Evolutionary conservation across 2,797 vertebrate species (phyloP).

Genomic region (Rhyacichthys aspro): DNA sequence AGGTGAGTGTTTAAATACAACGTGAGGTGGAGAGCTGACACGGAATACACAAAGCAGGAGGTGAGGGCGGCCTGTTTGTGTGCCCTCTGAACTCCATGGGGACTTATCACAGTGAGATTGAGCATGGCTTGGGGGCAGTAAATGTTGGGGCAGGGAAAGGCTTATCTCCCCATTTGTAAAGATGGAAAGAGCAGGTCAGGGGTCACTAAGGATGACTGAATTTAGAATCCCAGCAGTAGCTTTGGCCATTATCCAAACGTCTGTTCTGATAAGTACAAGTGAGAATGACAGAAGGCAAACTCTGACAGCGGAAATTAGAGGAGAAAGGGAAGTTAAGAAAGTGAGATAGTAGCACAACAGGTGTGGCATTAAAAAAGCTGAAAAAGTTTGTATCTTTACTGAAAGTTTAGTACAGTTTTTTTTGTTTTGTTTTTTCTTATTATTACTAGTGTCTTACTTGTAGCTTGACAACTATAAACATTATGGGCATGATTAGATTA

Average conservation of each 20-base stretch:
- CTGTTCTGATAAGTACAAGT: slow-evolving; percentile 82
- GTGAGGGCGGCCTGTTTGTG: slow-evolving; percentile 70
- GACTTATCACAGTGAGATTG: slow-evolving; percentile 78
- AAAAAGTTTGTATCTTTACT: neutral
- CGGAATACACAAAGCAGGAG: slow-evolving; percentile 70
- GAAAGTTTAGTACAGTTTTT: neutral
- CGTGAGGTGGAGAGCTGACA: slow-evolving; percentile 62
- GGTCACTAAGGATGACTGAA: slow-evolving; percentile 79
- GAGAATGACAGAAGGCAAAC: slow-evolving; percentile 76
- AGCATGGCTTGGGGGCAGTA: slow-evolving; percentile 71
- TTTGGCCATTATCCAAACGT: slow-evolving; percentile 79
- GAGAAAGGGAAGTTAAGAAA: slow-evolving; percentile 61
- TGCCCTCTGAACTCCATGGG: slow-evolving; percentile 76
- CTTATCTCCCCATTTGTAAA: slow-evolving; percentile 83
- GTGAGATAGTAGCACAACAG: slow-evolving; percentile 65
- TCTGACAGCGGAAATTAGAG: slow-evolving; percentile 74
- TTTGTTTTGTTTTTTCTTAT: neutral
- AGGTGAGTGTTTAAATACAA: slow-evolving; percentile 65
- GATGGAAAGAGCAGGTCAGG: slow-evolving; percentile 79
- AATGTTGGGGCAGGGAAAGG: slow-evolving; percentile 68
- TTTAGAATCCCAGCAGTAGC: slow-evolving; percentile 78
- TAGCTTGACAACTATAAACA: no score
- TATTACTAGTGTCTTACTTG: no score
- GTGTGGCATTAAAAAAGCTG: slow-evolving; percentile 24
- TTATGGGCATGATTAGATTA: no score